Base-by-base conservation (phyloP, 1,140 invertebrate genomes). In the Penaeus chinensis region DNA sequence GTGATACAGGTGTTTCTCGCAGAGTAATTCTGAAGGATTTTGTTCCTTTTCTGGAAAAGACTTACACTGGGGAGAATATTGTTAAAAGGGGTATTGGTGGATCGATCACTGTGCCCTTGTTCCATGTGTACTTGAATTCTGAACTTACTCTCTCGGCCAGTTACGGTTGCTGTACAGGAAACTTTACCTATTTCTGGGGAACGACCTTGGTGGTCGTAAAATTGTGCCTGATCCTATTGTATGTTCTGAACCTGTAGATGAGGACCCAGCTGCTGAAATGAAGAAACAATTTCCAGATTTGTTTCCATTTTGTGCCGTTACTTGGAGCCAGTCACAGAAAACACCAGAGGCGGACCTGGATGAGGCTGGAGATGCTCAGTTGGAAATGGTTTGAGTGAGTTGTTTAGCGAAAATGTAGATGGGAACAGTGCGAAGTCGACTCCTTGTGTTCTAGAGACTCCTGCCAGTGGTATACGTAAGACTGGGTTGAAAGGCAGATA, bases 151-250 rank as follows among this genome's bases (percentile, higher is more conserved):
- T 42, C 37, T 42, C 4, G 37, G 37, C 37, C 37, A 42, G 37
- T 42, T 42, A 42, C 37, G 1, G 37, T 42, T 42, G 37, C 37
- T 42, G 4, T 42, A 42, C 37, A 42, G 37, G 37, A 42, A 42
- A 42, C 37, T 42, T 42, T 42, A 3, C 37, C 37, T 42, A 42
- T 42, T 42, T 42, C 37, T 42, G 37, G 37, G 78, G 3, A 80
- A 54, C 4, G 78, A 80, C 37, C 37, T 60, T 80, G 78, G 32
- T 61, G 78, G 78, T 37, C 20, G 19, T 27, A 32, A n/a, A 27
- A 47, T 80, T 22, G 54, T 80, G 18, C 78, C 78, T 80, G 47
- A 80, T 20, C 78, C 32, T n/a, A 22, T 80, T 54, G 78, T 80
- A 16, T 54, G 78, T 42, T 47, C 47, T 80, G 54, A 80, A 54